Base-by-base conservation (phyloP, 2,888 invertebrate genomes). In the Drosophila anomalata region DNA sequence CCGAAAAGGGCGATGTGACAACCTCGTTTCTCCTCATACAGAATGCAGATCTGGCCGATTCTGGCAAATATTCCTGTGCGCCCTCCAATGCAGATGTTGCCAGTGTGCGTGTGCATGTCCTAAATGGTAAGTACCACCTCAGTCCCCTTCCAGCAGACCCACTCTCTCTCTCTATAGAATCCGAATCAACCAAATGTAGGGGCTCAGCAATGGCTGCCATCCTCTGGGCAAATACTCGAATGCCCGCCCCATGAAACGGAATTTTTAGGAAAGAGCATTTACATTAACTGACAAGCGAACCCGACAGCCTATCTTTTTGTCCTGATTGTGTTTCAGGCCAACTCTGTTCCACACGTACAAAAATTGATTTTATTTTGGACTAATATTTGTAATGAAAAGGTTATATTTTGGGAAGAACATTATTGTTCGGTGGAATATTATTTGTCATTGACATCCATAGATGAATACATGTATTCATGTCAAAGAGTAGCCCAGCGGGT, bases 51-150 rank as follows among this genome's bases (percentile, higher is more conserved):
- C 93, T 94, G 81, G 93, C 94, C 74, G 96, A 96, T 92, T 95
- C 95, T 60, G 96, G 96, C 79, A 95, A 95, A 91, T 96, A 96
- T 92, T 95, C 95, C 60, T 96, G 96, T 93, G 94, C 94, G 86
- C 96, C 96, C 79, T 95, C 95, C 90, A 96, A 96, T 91, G 95
- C 96, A 90, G 95, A 96, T 92, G 94, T 95, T 82, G 95, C 96
- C 86, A 95, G 94, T 88, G 95, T 96, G 90, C 94, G 94, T 89
- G 96, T 96, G 76, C 96, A 96, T 92, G 96, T 96, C 85, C 94
- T 96, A 87, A 96, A 96, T 93, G 96, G 96, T 96, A 93, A 93
- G 93, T 91, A 88, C 79, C 44, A 67, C 31, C 53, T 42, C 36
- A 46, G 36, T 44, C 48, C 12, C 29, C 39, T 3, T 29, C 29